Percentiles rank a stretch among this genome's conserved stretches.
These are phyloP conservation scores for Sander lucioperca DNA, from an alignment of 2,113 vertebrate species.

Conservation along the genomic window DNA sequence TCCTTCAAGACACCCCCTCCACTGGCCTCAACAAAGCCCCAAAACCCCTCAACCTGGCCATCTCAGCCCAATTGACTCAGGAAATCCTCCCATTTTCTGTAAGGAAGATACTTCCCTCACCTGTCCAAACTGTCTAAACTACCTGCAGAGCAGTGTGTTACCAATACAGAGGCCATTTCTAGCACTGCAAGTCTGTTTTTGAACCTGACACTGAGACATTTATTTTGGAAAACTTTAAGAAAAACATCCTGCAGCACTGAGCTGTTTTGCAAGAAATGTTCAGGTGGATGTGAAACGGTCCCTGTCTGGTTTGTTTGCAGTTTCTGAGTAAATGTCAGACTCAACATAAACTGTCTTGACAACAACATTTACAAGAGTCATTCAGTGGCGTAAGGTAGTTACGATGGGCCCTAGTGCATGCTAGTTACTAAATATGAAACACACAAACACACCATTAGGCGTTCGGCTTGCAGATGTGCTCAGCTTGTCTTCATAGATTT, in stretches of 20 bases:
- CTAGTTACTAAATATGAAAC: too few relatives aligned
- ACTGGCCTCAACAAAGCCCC: conserved; percentile 62
- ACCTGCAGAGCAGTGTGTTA: conserved; percentile 5
- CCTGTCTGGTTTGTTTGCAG: background rate
- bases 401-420: too few relatives aligned
- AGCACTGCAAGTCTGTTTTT: background rate
- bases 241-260: background rate
- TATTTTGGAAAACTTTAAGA: background rate
- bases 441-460: too few relatives aligned
- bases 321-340: conserved; percentile 1
- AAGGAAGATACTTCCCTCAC: conserved; percentile 49
- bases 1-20: conserved; percentile 72
- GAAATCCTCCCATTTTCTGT: conserved; percentile 47
- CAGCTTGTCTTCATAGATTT: too few relatives aligned
- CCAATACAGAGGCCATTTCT: background rate
- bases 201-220: background rate
- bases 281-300: background rate
- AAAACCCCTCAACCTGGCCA: conserved; percentile 63
- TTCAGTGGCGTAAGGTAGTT: background rate
- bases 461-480: too few relatives aligned
- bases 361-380: conserved; percentile 38
- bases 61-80: conserved; percentile 44
- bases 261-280: background rate
- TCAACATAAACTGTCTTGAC: background rate
- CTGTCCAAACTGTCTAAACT: conserved; percentile 43